A percentile compares a stretch with the other conserved stretches of the same genome.
phyloP scores from a whole-genome alignment of 92 coral and sea anemone genomes.

The Pocillopora meandrina region DNA sequence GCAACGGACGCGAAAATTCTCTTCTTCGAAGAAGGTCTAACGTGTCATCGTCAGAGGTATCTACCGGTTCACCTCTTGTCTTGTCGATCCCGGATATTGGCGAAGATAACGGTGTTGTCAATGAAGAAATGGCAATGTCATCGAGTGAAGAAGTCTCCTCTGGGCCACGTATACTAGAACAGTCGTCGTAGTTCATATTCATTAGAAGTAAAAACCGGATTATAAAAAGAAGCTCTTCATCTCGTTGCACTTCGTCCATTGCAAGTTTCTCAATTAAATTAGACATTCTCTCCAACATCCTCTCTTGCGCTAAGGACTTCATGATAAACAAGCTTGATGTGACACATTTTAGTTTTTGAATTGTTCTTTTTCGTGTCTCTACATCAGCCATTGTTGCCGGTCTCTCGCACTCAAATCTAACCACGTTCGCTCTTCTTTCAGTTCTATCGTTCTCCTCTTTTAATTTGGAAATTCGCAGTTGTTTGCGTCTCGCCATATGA shows the following conservation, averaged over 20 bases:
- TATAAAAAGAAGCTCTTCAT: not conserved
- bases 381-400: not conserved
- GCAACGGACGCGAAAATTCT: not conserved
- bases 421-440: not conserved
- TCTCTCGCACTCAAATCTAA: not conserved
- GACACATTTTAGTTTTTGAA: not conserved
- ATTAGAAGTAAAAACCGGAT: not conserved
- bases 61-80: not conserved
- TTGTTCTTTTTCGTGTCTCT: not conserved
- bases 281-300: not conserved
- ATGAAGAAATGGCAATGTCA: slow-evolving; percentile 6
- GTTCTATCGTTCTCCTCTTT: not conserved
- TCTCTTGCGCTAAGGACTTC: not conserved
- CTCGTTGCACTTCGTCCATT: slow-evolving; percentile 7
- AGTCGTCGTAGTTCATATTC: not conserved
- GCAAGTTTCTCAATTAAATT: not conserved
- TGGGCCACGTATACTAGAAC: not conserved
- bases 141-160: not conserved
- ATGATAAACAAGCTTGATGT: not conserved
- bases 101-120: not conserved
- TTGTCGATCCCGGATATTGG: not conserved
- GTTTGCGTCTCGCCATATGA: slow-evolving; percentile 14
- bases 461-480: not conserved
- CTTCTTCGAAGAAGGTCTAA: not conserved
- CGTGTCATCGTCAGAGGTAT: not conserved